Evolutionary conservation across 2,888 invertebrate species (phyloP), one percentile per base, ranked within the genome.

Genomic region (Serrognathus titanus): DNA sequence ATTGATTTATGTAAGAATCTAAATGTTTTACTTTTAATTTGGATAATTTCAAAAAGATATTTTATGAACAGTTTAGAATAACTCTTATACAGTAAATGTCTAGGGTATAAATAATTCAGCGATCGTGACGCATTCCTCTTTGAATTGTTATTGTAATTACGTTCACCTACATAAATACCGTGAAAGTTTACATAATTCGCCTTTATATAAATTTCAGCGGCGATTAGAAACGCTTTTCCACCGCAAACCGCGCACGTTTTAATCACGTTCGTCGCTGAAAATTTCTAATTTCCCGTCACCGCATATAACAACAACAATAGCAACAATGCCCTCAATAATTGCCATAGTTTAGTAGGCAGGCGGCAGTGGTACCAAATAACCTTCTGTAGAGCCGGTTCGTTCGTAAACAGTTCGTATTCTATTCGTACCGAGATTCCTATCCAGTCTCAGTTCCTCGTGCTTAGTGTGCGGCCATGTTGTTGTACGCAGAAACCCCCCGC

Each of bases 401-500:
- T 51, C 51, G 53, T 53, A 46, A 35, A 43, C 43, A 40, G 43
- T 52, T 52, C 52, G 46, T 46, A 11, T 16, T 38, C 37, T 12
- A 46, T 53, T 39, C 35, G 40, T 36, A 57, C 53, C 48, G 62
- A 59, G 60, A 58, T 54, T 58, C 61, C 58, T 57, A 47, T 57
- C 55, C 62, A 62, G 62, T 60, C 58, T 55, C 53, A 51, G 59
- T 62, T 63, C 57, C 57, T 61, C 61, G 55, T 60, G 62, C 63
- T 46, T 39, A 49, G 50, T 46, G 55, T 38, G 56, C 65, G 63
- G 65, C 64, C 66, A 64, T 64, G 65, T 63, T 65, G 60, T 48
- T 63, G 51, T 51, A 49, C 49, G 48, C 43, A 51, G 35, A 40
- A 48, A 51, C 55, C 59, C 53, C 63, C 60, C 62, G 58, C 61